Evolutionary conservation across 2,888 invertebrate genomes (phyloP).

Genomic region (Apoderus coryli): DNA sequence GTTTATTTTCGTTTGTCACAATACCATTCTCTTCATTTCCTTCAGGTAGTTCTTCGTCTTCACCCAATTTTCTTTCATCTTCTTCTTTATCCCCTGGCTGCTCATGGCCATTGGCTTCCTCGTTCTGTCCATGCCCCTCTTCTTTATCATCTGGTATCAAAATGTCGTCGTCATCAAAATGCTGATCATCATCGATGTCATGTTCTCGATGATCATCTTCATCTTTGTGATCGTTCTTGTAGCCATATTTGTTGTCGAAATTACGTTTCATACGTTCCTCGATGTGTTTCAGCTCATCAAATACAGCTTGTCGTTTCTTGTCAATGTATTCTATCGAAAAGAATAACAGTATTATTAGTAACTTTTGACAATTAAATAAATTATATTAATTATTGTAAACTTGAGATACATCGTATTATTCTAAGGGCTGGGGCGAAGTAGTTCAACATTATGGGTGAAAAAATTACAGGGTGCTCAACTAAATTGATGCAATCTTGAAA

Average conservation of each 20-base stretch:
- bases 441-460: too few relatives aligned
- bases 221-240: slow-evolving; percentile 10
- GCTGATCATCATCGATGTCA: slow-evolving; percentile 2
- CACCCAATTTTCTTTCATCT: neutral
- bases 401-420: too few relatives aligned
- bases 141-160: slow-evolving; percentile 10
- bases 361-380: too few relatives aligned
- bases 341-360: too few relatives aligned
- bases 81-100: neutral
- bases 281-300: slow-evolving; percentile 48
- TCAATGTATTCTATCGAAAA: slow-evolving; percentile 42
- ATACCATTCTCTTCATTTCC: too few relatives aligned
- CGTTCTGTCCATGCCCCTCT: neutral
- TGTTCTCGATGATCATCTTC: slow-evolving; percentile 8
- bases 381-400: too few relatives aligned
- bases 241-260: slow-evolving; percentile 23
- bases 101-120: slow-evolving; percentile 1
- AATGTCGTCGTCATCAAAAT: slow-evolving; percentile 8
- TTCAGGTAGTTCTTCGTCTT: neutral
- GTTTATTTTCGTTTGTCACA: too few relatives aligned
- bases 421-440: too few relatives aligned
- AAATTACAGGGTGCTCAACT: too few relatives aligned
- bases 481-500: too few relatives aligned
- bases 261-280: slow-evolving; percentile 37
- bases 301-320: slow-evolving; percentile 45